Conservation (phyloP, 2,888 invertebrate species). For the Hanleya hanleyi region DNA sequence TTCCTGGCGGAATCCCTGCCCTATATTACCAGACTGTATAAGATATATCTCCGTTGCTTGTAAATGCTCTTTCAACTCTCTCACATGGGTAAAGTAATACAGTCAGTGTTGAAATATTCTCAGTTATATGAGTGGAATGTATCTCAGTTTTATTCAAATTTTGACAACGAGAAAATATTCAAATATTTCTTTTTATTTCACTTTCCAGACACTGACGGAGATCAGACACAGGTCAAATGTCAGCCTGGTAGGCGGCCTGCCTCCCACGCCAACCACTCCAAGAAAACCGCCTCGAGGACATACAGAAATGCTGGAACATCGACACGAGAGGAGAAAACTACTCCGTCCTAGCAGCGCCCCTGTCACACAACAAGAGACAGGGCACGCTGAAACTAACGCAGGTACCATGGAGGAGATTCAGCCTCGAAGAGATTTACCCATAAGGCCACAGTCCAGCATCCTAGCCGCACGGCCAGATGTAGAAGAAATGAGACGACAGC, state of each 20-base stretch:
- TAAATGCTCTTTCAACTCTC: no score
- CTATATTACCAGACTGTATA: no score
- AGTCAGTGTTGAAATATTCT: no score
- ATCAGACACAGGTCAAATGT: not conserved
- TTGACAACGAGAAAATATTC: no score
- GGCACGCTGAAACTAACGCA: not conserved
- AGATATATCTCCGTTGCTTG: no score
- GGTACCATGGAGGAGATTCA: not conserved
- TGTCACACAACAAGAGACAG: not conserved
- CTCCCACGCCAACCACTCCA: not conserved
- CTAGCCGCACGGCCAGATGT: not conserved
- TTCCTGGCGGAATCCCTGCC: no score
- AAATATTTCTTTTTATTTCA: no score
- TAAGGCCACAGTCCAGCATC: not conserved
- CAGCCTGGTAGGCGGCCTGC: not conserved
- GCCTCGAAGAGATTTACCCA: not conserved
- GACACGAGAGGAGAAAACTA: not conserved
- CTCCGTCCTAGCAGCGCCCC: not conserved
- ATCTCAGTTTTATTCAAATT: no score
- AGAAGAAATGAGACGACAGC: slow-evolving; percentile 4
- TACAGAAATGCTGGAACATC: not conserved
- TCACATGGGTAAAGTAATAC: no score
- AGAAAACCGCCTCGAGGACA: not conserved
- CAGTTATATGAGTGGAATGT: no score
- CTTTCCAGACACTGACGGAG: slow-evolving; percentile 6